Evolutionary conservation across 2,113 vertebrate species (phyloP).

Genomic region (Seriola dumerili): DNA sequence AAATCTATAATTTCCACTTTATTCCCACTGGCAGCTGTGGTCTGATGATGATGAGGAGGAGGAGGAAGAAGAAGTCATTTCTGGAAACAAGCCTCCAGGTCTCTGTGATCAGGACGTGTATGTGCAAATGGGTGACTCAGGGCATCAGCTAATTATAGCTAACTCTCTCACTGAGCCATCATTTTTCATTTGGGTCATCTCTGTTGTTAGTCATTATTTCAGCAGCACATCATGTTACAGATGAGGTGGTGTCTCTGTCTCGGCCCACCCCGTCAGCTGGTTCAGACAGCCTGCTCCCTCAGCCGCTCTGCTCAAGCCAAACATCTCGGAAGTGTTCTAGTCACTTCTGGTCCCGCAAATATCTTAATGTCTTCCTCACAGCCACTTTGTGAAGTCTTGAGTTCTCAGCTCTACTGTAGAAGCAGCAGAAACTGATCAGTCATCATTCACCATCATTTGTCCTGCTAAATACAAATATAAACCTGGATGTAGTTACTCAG

Average conservation of each 20-base stretch:
- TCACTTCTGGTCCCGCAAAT: background rate
- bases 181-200: constrained; percentile 3
- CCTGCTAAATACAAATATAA: background rate
- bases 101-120: background rate
- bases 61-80: constrained; percentile 7
- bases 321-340: background rate
- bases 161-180: constrained; percentile 10
- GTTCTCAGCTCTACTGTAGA: background rate
- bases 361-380: background rate
- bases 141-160: constrained; percentile 8
- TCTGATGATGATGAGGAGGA: constrained; percentile 9
- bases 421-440: background rate
- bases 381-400: background rate
- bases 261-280: background rate
- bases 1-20: constrained; percentile 14
- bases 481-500: constrained; percentile 22
- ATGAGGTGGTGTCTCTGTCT: background rate
- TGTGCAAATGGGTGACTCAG: constrained; percentile 31
- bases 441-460: background rate
- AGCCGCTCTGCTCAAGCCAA: background rate
- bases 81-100: constrained; percentile 34
- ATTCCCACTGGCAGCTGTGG: constrained; percentile 17
- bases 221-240: background rate
- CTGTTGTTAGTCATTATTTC: constrained; percentile 24
- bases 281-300: background rate